A percentile compares a stretch with the other conserved stretches of the same genome.
phyloP scores from a whole-genome alignment of 2,888 invertebrate genomes.

The Maniola hyperantus region DNA sequence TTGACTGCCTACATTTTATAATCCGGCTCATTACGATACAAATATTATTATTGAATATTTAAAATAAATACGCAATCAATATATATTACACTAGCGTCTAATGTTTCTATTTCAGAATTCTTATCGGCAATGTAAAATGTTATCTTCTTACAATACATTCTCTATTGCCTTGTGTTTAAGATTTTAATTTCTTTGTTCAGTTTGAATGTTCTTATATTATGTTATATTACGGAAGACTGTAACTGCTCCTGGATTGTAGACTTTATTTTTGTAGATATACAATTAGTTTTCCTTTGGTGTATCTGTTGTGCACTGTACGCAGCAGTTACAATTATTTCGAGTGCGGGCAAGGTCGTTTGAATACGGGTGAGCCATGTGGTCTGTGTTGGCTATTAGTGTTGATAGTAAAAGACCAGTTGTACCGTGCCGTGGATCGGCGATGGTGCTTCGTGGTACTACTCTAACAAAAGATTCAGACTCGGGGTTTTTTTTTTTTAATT shows the following conservation, averaged over 20 bases:
- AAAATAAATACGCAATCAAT: conserved; percentile 12
- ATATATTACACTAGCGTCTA: conserved; percentile 18
- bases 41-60: not conserved
- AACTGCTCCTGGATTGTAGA: not conserved
- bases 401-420: conserved; percentile 9
- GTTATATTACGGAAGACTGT: not conserved
- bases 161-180: not conserved
- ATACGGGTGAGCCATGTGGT: conserved; percentile 29
- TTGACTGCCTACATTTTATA: conserved; percentile 8
- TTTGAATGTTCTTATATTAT: not conserved
- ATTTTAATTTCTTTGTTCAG: conserved; percentile 3
- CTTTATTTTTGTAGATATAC: conserved; percentile 8
- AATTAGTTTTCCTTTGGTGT: conserved; percentile 1
- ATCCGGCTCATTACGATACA: not conserved
- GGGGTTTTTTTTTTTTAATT: too few species aligned
- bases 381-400: conserved; percentile 25
- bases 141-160: not conserved
- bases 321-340: conserved; percentile 34
- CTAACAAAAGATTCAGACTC: not conserved
- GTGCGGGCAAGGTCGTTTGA: conserved; percentile 36
- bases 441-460: not conserved
- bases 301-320: not conserved
- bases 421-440: not conserved
- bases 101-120: conserved; percentile 19
- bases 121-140: not conserved